These are phyloP conservation scores for Paramormyrops hopkinsi DNA, from an alignment of 2,797 vertebrate species.

Conservation along the genomic window DNA sequence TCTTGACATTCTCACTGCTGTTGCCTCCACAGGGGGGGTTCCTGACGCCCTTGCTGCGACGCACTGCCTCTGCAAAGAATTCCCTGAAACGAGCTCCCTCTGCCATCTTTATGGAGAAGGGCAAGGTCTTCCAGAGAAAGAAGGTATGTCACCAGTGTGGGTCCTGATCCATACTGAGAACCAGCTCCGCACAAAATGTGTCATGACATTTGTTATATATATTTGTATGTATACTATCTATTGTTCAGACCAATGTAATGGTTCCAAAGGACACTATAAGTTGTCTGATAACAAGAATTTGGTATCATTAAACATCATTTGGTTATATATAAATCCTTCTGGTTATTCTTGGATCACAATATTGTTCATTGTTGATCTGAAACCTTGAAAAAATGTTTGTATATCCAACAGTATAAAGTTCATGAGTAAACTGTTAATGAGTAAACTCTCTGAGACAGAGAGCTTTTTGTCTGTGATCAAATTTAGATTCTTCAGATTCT, in stretches of 20 bases:
- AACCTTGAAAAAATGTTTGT: conserved; percentile 13
- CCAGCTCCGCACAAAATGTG: background rate
- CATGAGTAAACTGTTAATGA: background rate
- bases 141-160: conserved; percentile 51
- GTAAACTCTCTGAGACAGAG: background rate
- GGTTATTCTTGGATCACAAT: background rate
- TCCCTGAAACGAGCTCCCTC: conserved; percentile 59
- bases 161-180: background rate
- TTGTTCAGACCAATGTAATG: background rate
- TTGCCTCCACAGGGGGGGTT: conserved; percentile 50
- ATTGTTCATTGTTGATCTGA: conserved; percentile 3
- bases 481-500: background rate
- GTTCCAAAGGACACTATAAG: background rate
- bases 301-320: background rate
- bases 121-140: conserved; percentile 61
- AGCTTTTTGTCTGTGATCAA: background rate
- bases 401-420: background rate
- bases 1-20: background rate
- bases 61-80: conserved; percentile 61
- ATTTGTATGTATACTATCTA: background rate
- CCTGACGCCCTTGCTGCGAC: conserved; percentile 64
- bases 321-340: background rate
- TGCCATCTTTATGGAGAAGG: conserved; percentile 48
- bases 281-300: background rate
- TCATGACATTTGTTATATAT: background rate